These are phyloP conservation scores for Ochropacha duplaris DNA, from an alignment of 2,888 invertebrate genomes.

Conservation along the genomic window DNA sequence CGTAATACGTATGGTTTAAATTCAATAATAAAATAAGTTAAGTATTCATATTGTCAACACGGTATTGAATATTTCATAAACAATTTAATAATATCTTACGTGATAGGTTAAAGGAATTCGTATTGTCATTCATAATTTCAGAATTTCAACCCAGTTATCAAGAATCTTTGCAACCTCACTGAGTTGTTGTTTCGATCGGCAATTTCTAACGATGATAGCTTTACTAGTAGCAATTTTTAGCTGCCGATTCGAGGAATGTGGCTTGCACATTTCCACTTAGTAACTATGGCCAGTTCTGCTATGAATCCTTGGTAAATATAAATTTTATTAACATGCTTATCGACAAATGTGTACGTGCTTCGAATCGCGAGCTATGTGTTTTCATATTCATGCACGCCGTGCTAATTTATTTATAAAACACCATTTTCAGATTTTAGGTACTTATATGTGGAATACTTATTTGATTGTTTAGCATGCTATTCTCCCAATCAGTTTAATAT, in stretches of 20 bases:
- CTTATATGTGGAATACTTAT: neutral
- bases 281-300: neutral
- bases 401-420: conserved; percentile 2
- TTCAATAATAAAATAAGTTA: too few species aligned
- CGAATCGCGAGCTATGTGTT: neutral
- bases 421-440: neutral
- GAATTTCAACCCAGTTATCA: too few species aligned
- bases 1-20: too few species aligned
- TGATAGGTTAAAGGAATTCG: too few species aligned
- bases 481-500: neutral
- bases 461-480: neutral
- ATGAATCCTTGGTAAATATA: neutral
- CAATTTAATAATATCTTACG: neutral
- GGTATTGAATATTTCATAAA: neutral
- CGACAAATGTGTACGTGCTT: conserved; percentile 1
- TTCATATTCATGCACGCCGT: too few species aligned
- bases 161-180: too few species aligned
- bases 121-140: too few species aligned
- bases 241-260: neutral
- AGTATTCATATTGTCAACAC: neutral
- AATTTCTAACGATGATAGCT: too few species aligned
- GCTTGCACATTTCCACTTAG: neutral
- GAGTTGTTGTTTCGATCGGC: too few species aligned
- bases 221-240: too few species aligned
- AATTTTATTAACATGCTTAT: neutral